Percentiles rank a stretch among this genome's conserved stretches.
Conservation (phyloP, 2,888 invertebrate genomes). For the Pollenia labialis region DNA sequence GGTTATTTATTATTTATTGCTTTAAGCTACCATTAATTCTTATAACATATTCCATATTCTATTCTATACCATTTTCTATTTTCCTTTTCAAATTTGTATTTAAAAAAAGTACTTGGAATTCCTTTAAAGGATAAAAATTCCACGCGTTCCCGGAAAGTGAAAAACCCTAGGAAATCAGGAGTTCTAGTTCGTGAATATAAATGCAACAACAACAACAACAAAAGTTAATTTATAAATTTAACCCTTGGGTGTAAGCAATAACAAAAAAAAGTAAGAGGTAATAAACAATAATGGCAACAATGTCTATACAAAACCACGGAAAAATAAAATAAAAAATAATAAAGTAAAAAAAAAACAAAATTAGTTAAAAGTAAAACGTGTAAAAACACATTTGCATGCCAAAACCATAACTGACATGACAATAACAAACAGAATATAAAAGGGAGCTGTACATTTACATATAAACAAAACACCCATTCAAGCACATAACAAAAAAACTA, state of each 20-base stretch:
- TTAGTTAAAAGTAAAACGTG: constrained; percentile 42
- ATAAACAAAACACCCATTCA: constrained; percentile 12
- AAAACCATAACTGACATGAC: constrained; percentile 65
- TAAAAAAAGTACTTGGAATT: too few relatives aligned
- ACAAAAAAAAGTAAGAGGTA: constrained; percentile 41
- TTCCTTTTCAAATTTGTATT: too few relatives aligned
- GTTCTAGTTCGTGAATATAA: neutral
- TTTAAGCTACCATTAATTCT: too few relatives aligned
- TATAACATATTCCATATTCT: too few relatives aligned
- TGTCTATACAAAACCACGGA: constrained; percentile 54
- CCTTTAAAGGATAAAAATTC: too few relatives aligned
- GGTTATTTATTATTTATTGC: too few relatives aligned
- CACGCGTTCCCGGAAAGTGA: too few relatives aligned
- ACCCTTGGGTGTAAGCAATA: constrained; percentile 55
- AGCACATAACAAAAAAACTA: constrained; percentile 4
- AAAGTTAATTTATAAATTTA: constrained; percentile 50
- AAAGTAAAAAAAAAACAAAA: neutral
- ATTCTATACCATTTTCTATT: too few relatives aligned
- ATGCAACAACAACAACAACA: constrained; percentile 2
- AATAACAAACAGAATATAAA: constrained; percentile 56
- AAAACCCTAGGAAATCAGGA: too few relatives aligned
- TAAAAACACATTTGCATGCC: constrained; percentile 62
- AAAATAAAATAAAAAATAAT: constrained; percentile 18
- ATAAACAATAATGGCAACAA: constrained; percentile 66
- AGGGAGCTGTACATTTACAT: constrained; percentile 46